These are phyloP conservation scores for Phalacrocorax carbo DNA, from an alignment of 2,113 vertebrate species.

Conservation along the genomic window DNA sequence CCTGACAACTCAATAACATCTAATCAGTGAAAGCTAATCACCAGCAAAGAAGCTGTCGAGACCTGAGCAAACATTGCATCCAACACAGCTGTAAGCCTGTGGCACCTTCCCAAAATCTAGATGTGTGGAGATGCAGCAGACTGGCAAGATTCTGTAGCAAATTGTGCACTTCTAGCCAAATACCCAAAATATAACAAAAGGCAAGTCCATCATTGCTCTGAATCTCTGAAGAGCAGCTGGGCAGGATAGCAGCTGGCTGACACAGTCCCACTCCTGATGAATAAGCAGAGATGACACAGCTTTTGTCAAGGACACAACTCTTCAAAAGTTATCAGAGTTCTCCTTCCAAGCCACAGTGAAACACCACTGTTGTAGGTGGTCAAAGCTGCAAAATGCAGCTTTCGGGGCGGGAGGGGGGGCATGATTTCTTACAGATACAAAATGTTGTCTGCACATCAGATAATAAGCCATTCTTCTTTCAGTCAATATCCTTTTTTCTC, in stretches of 20 bases:
- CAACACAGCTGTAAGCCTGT: background rate
- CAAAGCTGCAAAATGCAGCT: background rate
- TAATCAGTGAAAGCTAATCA: background rate
- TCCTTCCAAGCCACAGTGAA: background rate
- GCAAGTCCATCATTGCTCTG: background rate
- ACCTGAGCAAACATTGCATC: background rate
- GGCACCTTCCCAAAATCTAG: background rate
- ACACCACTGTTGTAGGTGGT: background rate
- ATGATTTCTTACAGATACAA: background rate
- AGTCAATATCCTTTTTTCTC: background rate
- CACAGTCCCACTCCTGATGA: background rate
- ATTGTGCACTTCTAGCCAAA: accelerated
- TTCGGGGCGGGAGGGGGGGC: background rate
- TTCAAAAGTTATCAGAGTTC: background rate
- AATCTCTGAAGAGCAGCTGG: background rate
- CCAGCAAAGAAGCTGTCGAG: background rate
- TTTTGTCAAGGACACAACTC: background rate
- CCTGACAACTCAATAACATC: background rate
- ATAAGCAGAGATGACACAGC: background rate
- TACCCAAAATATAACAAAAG: background rate
- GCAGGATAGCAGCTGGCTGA: background rate
- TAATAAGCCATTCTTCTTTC: background rate
- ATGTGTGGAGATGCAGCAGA: background rate
- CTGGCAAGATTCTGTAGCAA: background rate
- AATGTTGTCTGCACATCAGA: background rate